These are phyloP conservation scores for Megalopta genalis DNA, from an alignment of 1,140 invertebrate species.

Conservation along the genomic window DNA sequence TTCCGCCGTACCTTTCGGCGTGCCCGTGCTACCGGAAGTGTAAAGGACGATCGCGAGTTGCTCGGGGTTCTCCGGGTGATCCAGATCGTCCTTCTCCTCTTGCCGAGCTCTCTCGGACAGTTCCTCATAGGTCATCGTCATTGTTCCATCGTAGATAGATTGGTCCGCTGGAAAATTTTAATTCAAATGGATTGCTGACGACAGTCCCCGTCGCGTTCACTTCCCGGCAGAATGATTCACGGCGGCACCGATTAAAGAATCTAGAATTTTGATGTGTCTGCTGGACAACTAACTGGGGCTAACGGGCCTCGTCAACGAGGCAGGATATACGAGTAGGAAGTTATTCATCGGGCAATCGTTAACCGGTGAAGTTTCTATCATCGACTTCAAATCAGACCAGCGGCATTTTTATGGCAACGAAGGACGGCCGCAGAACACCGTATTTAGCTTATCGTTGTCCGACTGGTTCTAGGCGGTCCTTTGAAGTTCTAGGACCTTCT, in stretches of 20 bases:
- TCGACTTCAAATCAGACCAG: too few species aligned
- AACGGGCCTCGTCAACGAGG: too few species aligned
- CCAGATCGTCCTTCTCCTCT: constrained; percentile 71
- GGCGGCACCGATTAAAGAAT: background rate
- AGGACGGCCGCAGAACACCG: too few species aligned
- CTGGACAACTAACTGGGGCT: too few species aligned
- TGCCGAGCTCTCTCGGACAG: constrained; percentile 76
- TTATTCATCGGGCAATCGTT: too few species aligned
- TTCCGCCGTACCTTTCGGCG: constrained; percentile 88
- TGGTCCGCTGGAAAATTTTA: constrained; percentile 64
- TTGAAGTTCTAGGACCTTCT: too few species aligned
- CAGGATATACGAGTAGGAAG: too few species aligned
- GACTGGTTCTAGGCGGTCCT: too few species aligned
- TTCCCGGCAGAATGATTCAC: background rate
- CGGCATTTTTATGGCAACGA: too few species aligned
- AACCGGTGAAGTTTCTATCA: too few species aligned
- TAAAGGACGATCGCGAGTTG: constrained; percentile 90
- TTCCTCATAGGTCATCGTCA: constrained; percentile 78
- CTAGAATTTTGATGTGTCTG: too few species aligned
- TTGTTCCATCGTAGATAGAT: constrained; percentile 71
- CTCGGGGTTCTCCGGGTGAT: constrained; percentile 68
- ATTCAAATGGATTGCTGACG: background rate
- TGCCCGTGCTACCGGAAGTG: constrained; percentile 95
- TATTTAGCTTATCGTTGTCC: too few species aligned
- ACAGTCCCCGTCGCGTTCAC: background rate